phyloP scores from a whole-genome alignment of 1,140 invertebrate species.

The Acromyrmex echinatior region DNA sequence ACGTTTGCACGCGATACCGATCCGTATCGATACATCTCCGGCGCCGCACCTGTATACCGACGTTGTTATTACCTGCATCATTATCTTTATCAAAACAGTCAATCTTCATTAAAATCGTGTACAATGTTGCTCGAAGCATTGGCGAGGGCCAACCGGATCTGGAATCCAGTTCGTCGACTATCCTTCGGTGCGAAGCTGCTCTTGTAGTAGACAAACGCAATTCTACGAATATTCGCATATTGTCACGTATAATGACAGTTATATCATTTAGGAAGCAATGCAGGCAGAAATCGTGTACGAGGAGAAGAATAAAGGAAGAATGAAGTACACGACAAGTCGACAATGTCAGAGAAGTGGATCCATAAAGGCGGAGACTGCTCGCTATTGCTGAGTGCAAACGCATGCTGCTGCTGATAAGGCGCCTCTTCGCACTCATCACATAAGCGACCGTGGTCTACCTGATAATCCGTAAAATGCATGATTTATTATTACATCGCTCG shows the following conservation, averaged over 20 bases:
- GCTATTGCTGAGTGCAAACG: conserved; percentile 77
- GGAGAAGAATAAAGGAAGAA: conserved; percentile 17
- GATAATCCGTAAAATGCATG: conserved; percentile 75
- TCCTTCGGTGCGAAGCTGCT: background rate
- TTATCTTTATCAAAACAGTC: conserved; percentile 66
- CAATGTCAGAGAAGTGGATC: conserved; percentile 16
- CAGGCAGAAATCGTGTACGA: background rate
- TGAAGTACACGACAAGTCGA: background rate
- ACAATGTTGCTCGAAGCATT: conserved; percentile 50
- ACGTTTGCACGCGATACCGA: conserved; percentile 52
- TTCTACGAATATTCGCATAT: conserved; percentile 39
- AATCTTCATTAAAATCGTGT: conserved; percentile 70
- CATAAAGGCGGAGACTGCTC: conserved; percentile 47
- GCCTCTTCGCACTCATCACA: conserved; percentile 70
- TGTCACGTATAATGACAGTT: conserved; percentile 38
- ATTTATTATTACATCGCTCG: conserved; percentile 69
- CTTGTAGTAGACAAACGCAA: conserved; percentile 28
- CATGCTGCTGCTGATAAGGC: conserved; percentile 76
- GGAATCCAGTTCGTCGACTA: conserved; percentile 23
- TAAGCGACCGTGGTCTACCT: conserved; percentile 43
- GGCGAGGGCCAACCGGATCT: conserved; percentile 66
- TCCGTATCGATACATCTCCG: conserved; percentile 51
- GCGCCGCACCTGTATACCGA: conserved; percentile 40
- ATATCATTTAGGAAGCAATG: conserved; percentile 22
- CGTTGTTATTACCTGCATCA: conserved; percentile 61